These are phyloP conservation scores for Drosophila willistoni DNA, from an alignment of 1,140 invertebrate species.

Conservation along the genomic window DNA sequence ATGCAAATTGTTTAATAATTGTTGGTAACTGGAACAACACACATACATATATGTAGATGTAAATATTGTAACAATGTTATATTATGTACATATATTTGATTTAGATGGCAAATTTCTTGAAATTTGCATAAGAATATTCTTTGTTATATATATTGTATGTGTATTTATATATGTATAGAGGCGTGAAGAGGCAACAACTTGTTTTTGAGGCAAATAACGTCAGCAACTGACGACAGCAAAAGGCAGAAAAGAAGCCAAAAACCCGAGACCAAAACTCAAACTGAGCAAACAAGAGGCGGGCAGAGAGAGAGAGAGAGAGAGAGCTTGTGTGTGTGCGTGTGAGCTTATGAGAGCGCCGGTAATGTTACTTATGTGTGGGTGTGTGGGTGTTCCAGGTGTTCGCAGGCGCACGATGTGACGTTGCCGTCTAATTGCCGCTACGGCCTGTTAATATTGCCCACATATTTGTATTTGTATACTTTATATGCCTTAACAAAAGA, in stretches of 20 bases:
- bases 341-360: conserved; percentile 53
- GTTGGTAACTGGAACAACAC: conserved; percentile 23
- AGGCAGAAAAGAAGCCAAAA: conserved; percentile 42
- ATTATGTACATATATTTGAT: background rate
- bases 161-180: conserved; percentile 3
- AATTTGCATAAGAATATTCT: conserved; percentile 25
- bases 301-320: conserved; percentile 12
- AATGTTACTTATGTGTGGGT: conserved; percentile 35
- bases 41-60: conserved; percentile 2
- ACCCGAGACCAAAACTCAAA: conserved; percentile 35
- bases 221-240: conserved; percentile 76
- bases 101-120: conserved; percentile 36
- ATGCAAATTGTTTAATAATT: conserved; percentile 65
- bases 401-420: conserved; percentile 55
- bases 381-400: conserved; percentile 47
- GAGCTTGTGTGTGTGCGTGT: background rate
- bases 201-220: conserved; percentile 74
- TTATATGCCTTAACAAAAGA: conserved; percentile 23
- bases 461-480: conserved; percentile 50
- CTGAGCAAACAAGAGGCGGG: conserved; percentile 5
- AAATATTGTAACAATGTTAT: conserved; percentile 12
- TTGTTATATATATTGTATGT: conserved; percentile 20
- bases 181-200: conserved; percentile 54
- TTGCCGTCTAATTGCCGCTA: conserved; percentile 58
- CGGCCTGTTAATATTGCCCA: conserved; percentile 54